phyloP scores from a whole-genome alignment of 2,113 vertebrate species.

The Clarias magur region DNA sequence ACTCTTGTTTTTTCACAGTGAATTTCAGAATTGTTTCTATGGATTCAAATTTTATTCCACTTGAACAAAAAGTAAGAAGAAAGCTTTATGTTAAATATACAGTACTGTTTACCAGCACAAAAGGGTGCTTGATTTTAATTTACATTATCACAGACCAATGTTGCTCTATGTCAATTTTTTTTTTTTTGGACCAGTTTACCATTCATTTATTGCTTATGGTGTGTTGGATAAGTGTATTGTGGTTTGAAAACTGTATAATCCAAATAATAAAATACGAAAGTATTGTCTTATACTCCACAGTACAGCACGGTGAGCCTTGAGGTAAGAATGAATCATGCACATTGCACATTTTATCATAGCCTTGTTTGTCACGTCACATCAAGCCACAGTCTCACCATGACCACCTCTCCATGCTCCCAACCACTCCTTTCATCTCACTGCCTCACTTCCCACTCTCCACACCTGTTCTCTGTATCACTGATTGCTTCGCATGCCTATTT shows the following conservation, averaged over 20 bases:
- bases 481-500: no score
- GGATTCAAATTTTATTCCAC: slow-evolving; percentile 39
- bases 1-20: slow-evolving; percentile 34
- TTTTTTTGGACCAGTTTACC: neutral
- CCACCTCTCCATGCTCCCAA: no score
- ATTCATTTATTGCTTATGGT: neutral
- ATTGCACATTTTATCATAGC: neutral
- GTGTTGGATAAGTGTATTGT: neutral
- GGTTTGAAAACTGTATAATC: neutral
- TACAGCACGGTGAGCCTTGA: slow-evolving; percentile 17
- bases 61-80: slow-evolving; percentile 41
- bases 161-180: neutral
- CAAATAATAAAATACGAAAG: neutral
- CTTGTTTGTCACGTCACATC: neutral
- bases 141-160: neutral
- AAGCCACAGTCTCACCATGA: no score
- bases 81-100: neutral
- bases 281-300: neutral
- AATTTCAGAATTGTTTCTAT: slow-evolving; percentile 51
- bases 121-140: neutral
- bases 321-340: neutral
- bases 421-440: no score
- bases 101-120: neutral
- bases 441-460: no score
- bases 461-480: no score